Evolutionary conservation across 1,140 invertebrate species (phyloP), one percentile per base, ranked within the genome.

Genomic region (Leguminivora glycinivorella): DNA sequence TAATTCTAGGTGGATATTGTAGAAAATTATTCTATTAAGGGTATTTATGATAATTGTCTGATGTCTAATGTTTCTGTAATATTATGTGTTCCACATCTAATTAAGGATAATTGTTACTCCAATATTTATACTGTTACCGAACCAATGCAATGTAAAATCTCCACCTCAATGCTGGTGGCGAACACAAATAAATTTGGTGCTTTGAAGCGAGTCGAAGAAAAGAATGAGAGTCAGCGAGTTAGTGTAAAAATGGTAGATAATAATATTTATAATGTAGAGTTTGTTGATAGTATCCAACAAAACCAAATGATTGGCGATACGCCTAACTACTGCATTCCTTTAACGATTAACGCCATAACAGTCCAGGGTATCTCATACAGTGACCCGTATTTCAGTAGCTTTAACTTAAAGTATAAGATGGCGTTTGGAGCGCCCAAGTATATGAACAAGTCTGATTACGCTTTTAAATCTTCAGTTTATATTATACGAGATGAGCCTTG

Each of bases 291-390:
- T 89, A 90, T 92, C 89, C 91, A 90, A 91, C 88, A 91, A 90
- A 92, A 92, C 91, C 91, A 92, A 92, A 92, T 92, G 89, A 90
- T 92, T 92, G 93, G 93, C 93, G 91, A 85, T 76, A 89, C 82
- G 92, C 92, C 92, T 85, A 91, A 89, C 82, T 89, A 92, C 93
- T 93, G 93, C 93, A 94, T 94, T 94, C 93, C 93, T 93, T 92
- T 90, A 91, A 89, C 81, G 83, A 92, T 88, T 89, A 90, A 92
- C 90, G 90, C 90, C 92, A 92, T 92, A 93, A 92, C 88, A 92
- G 92, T 92, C 92, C 91, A 93, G 92, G 92, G 93, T 93, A 92
- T 92, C 89, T 91, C 89, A 89, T 92, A 92, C 91, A 92, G 92
- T 92, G 92, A 92, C 92, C 93, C 93, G 88, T 92, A 92, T 92